Base-by-base conservation (phyloP, 2,888 invertebrate species). In the Sinodicranocentrus sp. region DNA sequence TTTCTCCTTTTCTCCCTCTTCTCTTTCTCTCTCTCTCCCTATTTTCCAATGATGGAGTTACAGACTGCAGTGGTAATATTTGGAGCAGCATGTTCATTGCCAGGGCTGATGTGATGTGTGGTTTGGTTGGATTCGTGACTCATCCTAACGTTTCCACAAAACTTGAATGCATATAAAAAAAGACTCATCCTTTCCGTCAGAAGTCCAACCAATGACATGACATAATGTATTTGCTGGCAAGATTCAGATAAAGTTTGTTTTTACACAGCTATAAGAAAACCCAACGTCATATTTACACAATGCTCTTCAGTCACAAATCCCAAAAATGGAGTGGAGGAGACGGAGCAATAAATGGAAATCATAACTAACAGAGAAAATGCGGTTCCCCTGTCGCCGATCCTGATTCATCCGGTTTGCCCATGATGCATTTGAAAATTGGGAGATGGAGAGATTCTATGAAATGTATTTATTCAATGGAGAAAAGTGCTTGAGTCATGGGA, bases 21-120 rank as follows among this genome's bases (percentile, higher is more conserved):
- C 15, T 33, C 10, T 10, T 33, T 33, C 33, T 33, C n/a, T n/a
- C 65, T 44, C n/a, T 19, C 28, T 28, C 0, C 28, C 8, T n/a
- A 8, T 54, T 23, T 26, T 19, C 19, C 23, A 17, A 52, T 48
- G 65, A 67, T 65, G 23, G 57, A 67, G 65, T 61, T 67, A 28
- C 48, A 25, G 68, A 70, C 59, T 77, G 68, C 68, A 77, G 77
- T 54, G 44, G 77, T 26, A 28, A 43, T 77, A 68, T 68, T 65
- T 52, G 43, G 25, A 70, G 48, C 15, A 77, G 43, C 59, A 59
- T 57, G 48, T 54, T 70, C 57, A 5, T 19, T 33, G 44, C 33
- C 33, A 23, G 26, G 23, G 44, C 1, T 19, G 39, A 52, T 54
- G 65, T 61, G 77, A 59, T 68, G 68, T 48, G 44, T 26, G 59